Percentiles rank a stretch among this genome's conserved stretches.
Evolutionary conservation across 53 echinoderm and acorn worm genomes (phyloP).

Genomic region (Pentamera pediparva): DNA sequence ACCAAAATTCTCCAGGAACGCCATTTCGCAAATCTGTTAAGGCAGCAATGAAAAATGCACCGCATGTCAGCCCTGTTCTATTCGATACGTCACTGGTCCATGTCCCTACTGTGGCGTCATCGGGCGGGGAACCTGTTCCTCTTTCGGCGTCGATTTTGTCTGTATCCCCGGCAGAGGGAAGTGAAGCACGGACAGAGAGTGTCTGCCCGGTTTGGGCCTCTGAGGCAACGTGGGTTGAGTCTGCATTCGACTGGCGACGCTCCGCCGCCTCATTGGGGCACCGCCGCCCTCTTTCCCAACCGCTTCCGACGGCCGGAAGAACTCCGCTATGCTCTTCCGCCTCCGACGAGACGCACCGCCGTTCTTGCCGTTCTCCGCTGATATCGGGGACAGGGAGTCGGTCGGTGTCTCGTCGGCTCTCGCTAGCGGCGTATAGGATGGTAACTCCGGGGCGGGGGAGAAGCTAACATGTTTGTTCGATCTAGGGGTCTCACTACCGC

Average conservation of each 20-base stretch:
- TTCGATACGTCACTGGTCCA: background rate
- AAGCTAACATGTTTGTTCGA: conserved; percentile 4
- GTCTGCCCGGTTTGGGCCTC: conserved; percentile 31
- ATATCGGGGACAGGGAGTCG: too few relatives aligned
- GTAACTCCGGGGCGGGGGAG: background rate
- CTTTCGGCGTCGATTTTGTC: background rate
- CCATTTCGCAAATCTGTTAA: too few relatives aligned
- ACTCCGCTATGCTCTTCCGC: conserved; percentile 64
- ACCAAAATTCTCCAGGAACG: too few relatives aligned
- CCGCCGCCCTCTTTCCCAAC: conserved; percentile 20
- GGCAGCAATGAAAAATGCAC: background rate
- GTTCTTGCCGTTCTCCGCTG: too few relatives aligned
- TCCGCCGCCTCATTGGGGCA: conserved; percentile 48
- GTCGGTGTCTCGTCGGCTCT: background rate
- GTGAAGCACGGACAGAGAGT: conserved; percentile 49
- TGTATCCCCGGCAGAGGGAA: conserved; percentile 64
- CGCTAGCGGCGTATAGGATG: background rate
- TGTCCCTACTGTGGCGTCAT: background rate
- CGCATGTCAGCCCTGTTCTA: background rate
- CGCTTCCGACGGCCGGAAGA: conserved; percentile 46
- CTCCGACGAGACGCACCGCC: too few relatives aligned
- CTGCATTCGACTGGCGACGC: conserved; percentile 57
- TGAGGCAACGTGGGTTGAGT: conserved; percentile 23
- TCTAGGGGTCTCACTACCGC: background rate
- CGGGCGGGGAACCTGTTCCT: background rate